Evolutionary conservation across 2,797 vertebrate species (phyloP).

Genomic region (Anguilla megastoma): DNA sequence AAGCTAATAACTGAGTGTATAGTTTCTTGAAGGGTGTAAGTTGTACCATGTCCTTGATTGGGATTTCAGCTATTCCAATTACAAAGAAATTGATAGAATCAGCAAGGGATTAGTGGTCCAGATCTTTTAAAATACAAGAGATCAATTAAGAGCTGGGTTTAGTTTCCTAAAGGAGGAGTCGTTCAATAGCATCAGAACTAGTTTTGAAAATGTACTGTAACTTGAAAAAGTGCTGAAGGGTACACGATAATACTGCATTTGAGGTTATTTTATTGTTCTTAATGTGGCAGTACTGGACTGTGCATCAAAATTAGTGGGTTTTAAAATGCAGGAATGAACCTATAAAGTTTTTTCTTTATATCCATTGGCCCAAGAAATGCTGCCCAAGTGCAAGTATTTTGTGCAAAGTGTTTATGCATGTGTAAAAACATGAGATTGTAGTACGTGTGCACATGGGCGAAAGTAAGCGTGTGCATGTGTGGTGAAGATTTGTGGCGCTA

Average conservation of each 20-base stretch:
- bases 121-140: not conserved
- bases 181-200: not conserved
- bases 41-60: not conserved
- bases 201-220: not conserved
- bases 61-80: not conserved
- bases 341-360: not conserved
- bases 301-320: not conserved
- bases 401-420: not conserved
- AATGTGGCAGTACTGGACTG: not conserved
- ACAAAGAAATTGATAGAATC: not conserved
- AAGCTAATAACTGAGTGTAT: not conserved
- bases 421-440: slow-evolving; percentile 23
- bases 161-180: not conserved
- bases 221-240: not conserved
- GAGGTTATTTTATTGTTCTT: not conserved
- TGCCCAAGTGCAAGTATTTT: no score
- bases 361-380: not conserved
- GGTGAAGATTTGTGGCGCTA: not conserved
- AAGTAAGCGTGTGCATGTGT: not conserved
- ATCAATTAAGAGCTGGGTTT: not conserved
- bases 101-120: not conserved
- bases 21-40: not conserved
- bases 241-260: not conserved
- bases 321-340: not conserved
- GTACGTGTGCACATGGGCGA: not conserved